Conservation (phyloP, 2,113 vertebrate genomes). For the Tylochromis polylepis region DNA sequence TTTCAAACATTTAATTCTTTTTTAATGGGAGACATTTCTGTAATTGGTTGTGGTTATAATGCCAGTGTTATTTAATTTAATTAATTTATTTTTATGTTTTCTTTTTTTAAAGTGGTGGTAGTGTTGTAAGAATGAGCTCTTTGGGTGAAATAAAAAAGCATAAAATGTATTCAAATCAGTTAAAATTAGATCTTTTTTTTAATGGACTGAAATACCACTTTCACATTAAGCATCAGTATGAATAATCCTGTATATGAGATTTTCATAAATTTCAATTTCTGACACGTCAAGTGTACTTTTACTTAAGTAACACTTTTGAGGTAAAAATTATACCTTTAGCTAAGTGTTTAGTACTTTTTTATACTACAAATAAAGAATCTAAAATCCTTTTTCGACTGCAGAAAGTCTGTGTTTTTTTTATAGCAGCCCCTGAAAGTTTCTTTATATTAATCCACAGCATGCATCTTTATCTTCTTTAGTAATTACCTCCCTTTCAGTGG, state of each 20-base stretch:
- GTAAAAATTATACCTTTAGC: background rate
- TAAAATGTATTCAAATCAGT: background rate
- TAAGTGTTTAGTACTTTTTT: background rate
- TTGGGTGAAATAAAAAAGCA: background rate
- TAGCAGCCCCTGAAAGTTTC: background rate
- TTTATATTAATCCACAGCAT: background rate
- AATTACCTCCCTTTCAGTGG: constrained; percentile 24
- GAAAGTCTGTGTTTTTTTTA: background rate
- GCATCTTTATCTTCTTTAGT: background rate
- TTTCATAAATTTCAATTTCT: background rate
- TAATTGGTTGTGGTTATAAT: background rate
- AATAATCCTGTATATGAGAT: background rate
- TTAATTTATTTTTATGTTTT: background rate
- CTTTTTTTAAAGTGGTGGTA: background rate
- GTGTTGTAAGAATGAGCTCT: background rate
- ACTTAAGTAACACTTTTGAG: background rate
- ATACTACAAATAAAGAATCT: background rate
- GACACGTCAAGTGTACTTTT: background rate
- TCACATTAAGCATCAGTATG: background rate
- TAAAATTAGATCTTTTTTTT: background rate
- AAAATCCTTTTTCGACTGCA: background rate
- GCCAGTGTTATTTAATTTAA: background rate
- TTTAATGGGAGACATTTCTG: background rate
- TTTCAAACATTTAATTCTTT: background rate
- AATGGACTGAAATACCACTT: background rate